Evolutionary conservation across 37 sponge, comb jelly and placozoan genomes (phyloP).

Genomic region (Corticium candelabrum): DNA sequence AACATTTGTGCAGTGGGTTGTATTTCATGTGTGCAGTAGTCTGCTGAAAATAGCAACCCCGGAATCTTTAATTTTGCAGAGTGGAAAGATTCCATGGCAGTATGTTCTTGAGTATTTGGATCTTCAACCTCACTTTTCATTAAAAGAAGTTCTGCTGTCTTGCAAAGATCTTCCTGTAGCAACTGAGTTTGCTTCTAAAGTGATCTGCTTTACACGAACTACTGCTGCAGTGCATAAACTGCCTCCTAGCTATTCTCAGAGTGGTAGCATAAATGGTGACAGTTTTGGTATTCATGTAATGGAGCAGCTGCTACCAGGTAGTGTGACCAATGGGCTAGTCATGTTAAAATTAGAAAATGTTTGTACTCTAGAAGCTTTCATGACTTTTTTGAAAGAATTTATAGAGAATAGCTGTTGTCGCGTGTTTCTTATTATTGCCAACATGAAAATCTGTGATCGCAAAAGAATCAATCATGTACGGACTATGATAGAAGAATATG

Average conservation of each 20-base stretch:
- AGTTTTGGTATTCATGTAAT: too few relatives aligned
- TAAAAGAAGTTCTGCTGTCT: slow-evolving; percentile 25
- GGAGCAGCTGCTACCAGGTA: background rate
- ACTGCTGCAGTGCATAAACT: slow-evolving; percentile 67
- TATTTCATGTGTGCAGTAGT: slow-evolving; percentile 25
- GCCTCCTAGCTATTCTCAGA: slow-evolving; percentile 28
- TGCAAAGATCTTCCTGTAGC: too few relatives aligned
- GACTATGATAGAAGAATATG: slow-evolving; percentile 79
- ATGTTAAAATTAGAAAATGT: slow-evolving; percentile 6
- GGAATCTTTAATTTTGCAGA: slow-evolving; percentile 38
- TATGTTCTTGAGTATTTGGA: slow-evolving; percentile 56
- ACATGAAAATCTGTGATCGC: slow-evolving; percentile 57
- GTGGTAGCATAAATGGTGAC: too few relatives aligned
- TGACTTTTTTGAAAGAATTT: background rate
- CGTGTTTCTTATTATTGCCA: slow-evolving; percentile 16
- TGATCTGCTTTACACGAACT: slow-evolving; percentile 75
- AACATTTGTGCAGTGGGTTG: slow-evolving; percentile 48
- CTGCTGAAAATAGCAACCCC: slow-evolving; percentile 69
- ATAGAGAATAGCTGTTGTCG: background rate
- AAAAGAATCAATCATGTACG: slow-evolving; percentile 59
- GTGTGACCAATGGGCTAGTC: too few relatives aligned
- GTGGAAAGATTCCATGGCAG: background rate
- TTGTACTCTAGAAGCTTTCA: slow-evolving; percentile 11
- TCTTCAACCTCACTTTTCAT: slow-evolving; percentile 69
- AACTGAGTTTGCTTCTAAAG: slow-evolving; percentile 23